phyloP scores from a whole-genome alignment of 64 coral and sea anemone species.

The Orbicella faveolata region DNA sequence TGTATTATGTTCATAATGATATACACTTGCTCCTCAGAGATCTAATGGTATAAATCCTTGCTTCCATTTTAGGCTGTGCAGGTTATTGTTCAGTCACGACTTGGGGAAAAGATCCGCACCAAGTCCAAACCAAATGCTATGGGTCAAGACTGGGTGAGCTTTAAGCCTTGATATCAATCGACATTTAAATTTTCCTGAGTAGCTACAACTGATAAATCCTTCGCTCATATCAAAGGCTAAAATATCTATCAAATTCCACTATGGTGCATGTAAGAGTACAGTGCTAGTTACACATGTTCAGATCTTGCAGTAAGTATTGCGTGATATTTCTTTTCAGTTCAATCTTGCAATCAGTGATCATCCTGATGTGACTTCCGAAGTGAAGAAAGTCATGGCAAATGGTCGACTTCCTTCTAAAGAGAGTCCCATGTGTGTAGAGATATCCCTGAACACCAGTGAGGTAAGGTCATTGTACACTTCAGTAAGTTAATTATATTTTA shows the following conservation, averaged over 20 bases:
- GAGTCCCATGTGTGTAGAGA: conserved; percentile 85
- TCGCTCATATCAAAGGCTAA: too few relatives aligned
- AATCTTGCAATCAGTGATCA: conserved; percentile 93
- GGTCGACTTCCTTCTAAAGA: conserved; percentile 67
- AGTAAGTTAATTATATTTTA: too few relatives aligned
- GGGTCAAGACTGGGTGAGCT: conserved; percentile 94
- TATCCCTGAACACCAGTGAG: conserved; percentile 88
- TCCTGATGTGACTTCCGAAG: conserved; percentile 76
- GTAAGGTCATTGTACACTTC: conserved; percentile 9
- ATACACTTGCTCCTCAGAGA: too few relatives aligned
- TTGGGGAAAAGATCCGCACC: conserved; percentile 84
- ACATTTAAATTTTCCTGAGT: neutral
- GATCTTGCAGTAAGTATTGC: neutral
- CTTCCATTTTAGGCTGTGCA: conserved; percentile 69
- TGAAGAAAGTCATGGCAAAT: conserved; percentile 72
- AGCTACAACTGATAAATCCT: too few relatives aligned
- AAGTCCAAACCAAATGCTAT: conserved; percentile 84
- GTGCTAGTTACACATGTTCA: too few relatives aligned
- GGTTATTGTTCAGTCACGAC: conserved; percentile 94
- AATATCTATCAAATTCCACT: too few relatives aligned
- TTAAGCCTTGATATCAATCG: neutral
- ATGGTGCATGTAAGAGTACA: too few relatives aligned
- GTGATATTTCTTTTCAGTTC: conserved; percentile 59
- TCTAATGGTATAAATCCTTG: neutral
- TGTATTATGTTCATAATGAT: too few relatives aligned